Base-by-base conservation (phyloP, 2,888 invertebrate species). In the Copidosoma aretas region DNA sequence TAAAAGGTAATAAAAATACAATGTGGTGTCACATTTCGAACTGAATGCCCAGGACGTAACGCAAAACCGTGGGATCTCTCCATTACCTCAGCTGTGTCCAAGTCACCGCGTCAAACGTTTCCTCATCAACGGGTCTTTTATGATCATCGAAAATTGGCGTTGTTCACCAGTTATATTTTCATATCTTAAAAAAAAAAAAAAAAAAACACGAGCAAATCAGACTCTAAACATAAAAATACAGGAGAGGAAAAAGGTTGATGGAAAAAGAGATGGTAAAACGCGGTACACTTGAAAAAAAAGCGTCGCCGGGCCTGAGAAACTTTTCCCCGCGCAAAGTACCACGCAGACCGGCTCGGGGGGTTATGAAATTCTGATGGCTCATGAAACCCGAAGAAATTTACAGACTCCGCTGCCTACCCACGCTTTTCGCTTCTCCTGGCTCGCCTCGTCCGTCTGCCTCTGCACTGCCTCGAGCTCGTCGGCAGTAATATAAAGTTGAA, bases 311-410 rank as follows among this genome's bases (percentile, higher is more conserved):
- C 78, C 77, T 76, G 73, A 76, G 74, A 83, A 83, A 83, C 79
- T 83, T 83, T 83, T 32, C 81, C 71, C 63, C 80, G 82, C 79
- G 83, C 80, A 83, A 83, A 83, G 83, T 83, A 83, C 83, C 82
- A 81, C 82, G 81, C 83, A 82, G 82, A 83, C 83, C 82, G 83
- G 82, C 83, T 82, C 81, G 83, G 81, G 83, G 81, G 83, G 82
- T 84, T 83, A 84, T 83, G 83, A 83, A 83, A 83, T 84, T 84
- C 82, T 83, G 83, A 84, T 84, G 83, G 83, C 82, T 84, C 83
- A 83, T 84, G 83, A 83, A 84, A 84, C 83, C 83, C 83, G 83
- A 83, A 83, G 83, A 83, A 84, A 83, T 83, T 84, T 83, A 84
- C 83, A 83, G 83, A 82, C 82, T 82, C 80, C 76, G 77, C 77